Conservation (phyloP, 2,113 vertebrate genomes). For the Cnemophilus loriae region DNA sequence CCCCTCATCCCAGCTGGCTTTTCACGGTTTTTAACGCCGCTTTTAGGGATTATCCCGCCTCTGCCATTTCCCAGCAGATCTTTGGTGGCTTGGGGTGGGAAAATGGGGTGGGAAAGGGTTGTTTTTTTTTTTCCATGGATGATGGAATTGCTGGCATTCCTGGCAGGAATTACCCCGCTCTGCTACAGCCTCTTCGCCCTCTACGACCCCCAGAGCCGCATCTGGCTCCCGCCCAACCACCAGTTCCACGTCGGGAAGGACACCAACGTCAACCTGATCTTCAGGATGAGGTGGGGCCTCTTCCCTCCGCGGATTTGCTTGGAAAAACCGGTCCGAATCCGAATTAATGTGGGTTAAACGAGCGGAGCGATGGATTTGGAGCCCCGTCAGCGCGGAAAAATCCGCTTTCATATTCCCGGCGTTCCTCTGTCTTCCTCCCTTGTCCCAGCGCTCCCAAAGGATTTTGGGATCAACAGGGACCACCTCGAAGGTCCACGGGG, state of each 20-base stretch:
- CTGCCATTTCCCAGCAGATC: neutral
- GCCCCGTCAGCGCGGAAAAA: neutral
- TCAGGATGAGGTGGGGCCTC: slow-evolving; percentile 83
- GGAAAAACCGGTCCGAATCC: neutral
- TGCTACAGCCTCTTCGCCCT: slow-evolving; percentile 86
- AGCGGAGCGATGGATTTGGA: neutral
- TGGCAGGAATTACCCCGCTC: slow-evolving; percentile 82
- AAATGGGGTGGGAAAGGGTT: neutral
- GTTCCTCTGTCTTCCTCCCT: neutral
- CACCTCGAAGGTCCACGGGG: neutral
- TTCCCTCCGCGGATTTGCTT: neutral
- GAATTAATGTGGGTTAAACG: too few species aligned
- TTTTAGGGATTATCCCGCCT: neutral
- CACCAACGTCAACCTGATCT: slow-evolving; percentile 69
- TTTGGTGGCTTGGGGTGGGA: too few species aligned
- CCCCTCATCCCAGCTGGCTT: neutral
- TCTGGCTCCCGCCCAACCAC: slow-evolving; percentile 91
- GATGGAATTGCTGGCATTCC: too few species aligned
- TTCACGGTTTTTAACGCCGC: too few species aligned
- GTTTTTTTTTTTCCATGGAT: too few species aligned
- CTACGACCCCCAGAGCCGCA: slow-evolving; percentile 70
- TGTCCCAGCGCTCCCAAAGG: neutral
- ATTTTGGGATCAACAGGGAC: neutral
- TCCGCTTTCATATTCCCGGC: neutral
- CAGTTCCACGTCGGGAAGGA: slow-evolving; percentile 67